Evolutionary conservation across 2,888 invertebrate species (phyloP).

Genomic region (Euphydryas editha): DNA sequence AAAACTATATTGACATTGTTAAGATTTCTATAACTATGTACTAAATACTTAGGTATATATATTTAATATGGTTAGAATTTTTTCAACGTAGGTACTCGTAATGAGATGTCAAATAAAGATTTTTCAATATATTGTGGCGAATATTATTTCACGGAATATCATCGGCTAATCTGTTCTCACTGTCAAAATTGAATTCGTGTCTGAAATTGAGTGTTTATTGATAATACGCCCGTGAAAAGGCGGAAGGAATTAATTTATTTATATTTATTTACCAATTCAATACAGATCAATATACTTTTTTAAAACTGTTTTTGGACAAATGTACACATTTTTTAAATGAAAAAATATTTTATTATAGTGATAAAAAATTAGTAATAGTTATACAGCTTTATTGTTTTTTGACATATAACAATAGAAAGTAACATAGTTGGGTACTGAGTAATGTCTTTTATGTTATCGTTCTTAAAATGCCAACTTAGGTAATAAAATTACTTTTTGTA

Average conservation of each 20-base stretch:
- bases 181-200: conserved; percentile 21
- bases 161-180: conserved; percentile 35
- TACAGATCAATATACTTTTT: not conserved
- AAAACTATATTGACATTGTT: too few relatives aligned
- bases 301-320: not conserved
- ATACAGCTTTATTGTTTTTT: too few relatives aligned
- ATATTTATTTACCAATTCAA: not conserved
- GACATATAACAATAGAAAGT: too few relatives aligned
- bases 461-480: too few relatives aligned
- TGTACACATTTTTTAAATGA: not conserved
- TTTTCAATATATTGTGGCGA: conserved; percentile 33
- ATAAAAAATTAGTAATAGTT: too few relatives aligned
- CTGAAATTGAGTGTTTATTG: conserved; percentile 25
- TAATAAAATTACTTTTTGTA: too few relatives aligned
- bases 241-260: conserved; percentile 5
- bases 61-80: too few relatives aligned
- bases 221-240: conserved; percentile 24
- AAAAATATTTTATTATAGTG: too few relatives aligned
- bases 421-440: too few relatives aligned
- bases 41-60: too few relatives aligned
- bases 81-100: not conserved
- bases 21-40: too few relatives aligned
- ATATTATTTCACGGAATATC: conserved; percentile 39
- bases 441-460: too few relatives aligned
- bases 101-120: conserved; percentile 4